Percentiles rank a stretch among this genome's conserved stretches.
phyloP scores from a whole-genome alignment of 2,113 vertebrate species.

The Vidua chalybeata region DNA sequence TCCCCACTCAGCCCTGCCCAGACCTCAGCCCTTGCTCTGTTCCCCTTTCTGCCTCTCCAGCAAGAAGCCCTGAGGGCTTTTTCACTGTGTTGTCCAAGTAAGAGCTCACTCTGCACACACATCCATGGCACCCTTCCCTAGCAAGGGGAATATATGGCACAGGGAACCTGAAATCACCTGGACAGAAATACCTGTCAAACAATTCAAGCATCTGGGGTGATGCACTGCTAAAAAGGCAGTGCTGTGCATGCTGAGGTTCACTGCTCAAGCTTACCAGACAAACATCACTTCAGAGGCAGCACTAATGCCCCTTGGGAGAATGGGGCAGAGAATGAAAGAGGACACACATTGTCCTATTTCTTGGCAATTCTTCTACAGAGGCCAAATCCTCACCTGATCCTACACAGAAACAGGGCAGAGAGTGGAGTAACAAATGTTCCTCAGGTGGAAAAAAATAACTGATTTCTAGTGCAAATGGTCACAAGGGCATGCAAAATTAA shows the following conservation, averaged over 20 bases:
- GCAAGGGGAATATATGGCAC: neutral
- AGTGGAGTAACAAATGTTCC: neutral
- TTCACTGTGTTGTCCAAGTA: neutral
- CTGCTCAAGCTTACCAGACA: neutral
- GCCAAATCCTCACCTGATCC: neutral
- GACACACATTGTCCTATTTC: neutral
- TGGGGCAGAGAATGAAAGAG: neutral
- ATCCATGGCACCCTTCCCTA: neutral
- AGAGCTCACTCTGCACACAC: neutral
- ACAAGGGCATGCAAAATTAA: neutral
- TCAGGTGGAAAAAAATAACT: neutral
- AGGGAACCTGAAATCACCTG: neutral
- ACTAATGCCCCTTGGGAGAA: neutral
- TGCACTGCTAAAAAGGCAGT: neutral
- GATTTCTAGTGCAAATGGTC: neutral
- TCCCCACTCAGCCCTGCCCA: neutral
- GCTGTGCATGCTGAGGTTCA: neutral
- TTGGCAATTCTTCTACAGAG: neutral
- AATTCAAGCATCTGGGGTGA: neutral
- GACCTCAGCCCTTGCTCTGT: neutral
- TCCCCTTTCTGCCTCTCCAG: neutral
- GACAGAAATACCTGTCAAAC: neutral
- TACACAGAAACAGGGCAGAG: neutral
- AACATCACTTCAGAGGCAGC: neutral
- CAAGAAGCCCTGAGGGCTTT: neutral